phyloP scores from a whole-genome alignment of 2,797 vertebrate genomes.

The Heterohyrax brucei region DNA sequence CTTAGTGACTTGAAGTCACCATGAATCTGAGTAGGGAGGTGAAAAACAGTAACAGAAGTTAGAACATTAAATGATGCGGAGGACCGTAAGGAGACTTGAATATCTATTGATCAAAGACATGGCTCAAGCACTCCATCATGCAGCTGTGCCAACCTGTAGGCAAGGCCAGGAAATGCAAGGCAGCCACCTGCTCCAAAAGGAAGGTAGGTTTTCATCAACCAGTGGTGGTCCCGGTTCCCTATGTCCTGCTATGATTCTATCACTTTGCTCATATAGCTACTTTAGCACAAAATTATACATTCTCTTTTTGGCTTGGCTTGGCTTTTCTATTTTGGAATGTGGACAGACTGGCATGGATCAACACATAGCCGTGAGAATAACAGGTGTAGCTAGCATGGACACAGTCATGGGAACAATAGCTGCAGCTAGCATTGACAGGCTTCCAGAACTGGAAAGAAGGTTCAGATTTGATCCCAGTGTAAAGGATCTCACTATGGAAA shows the following conservation, averaged over 20 bases:
- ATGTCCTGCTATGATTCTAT: neutral
- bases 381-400: neutral
- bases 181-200: neutral
- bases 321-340: neutral
- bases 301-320: neutral
- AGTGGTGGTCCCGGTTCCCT: neutral
- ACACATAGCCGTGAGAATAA: neutral
- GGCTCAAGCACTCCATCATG: neutral
- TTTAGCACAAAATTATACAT: neutral
- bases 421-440: neutral
- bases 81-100: neutral
- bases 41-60: neutral
- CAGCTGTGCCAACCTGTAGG: neutral
- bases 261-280: neutral
- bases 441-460: slow-evolving; percentile 30
- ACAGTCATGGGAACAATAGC: neutral
- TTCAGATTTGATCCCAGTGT: slow-evolving; percentile 14
- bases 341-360: neutral
- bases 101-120: neutral
- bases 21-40: neutral
- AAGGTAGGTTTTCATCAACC: neutral
- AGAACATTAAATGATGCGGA: neutral
- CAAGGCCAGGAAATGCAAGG: neutral
- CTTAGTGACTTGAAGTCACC: neutral
- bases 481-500: neutral